Conservation (phyloP, 2,797 vertebrate genomes). For the Clarias fuscus region DNA sequence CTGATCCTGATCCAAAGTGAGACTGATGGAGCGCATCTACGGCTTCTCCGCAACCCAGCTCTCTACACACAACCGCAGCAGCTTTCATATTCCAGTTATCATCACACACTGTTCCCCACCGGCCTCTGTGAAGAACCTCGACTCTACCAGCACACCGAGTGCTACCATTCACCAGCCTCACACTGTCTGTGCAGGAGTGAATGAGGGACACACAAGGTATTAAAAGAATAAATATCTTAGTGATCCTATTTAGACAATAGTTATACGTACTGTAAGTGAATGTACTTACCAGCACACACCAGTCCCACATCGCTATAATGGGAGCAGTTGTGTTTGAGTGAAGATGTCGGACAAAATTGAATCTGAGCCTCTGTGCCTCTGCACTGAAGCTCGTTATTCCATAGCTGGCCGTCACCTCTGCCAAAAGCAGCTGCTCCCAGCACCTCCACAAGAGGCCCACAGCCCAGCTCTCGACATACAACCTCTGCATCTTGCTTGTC, state of each 20-base stretch:
- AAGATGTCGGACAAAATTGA: constrained; percentile 37
- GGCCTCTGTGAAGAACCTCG: constrained; percentile 16
- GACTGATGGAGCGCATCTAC: neutral
- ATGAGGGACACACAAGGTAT: neutral
- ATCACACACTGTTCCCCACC: constrained; percentile 51
- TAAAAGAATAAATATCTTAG: too few relatives aligned
- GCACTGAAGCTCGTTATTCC: constrained; percentile 67
- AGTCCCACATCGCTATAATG: constrained; percentile 60
- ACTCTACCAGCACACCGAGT: constrained; percentile 49
- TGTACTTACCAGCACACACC: constrained; percentile 63
- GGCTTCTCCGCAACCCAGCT: constrained; percentile 55
- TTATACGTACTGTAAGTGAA: neutral
- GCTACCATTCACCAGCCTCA: constrained; percentile 29
- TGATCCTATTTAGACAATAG: too few relatives aligned
- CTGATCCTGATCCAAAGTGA: constrained; percentile 63
- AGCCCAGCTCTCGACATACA: constrained; percentile 69
- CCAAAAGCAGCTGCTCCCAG: constrained; percentile 56
- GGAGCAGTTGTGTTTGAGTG: constrained; percentile 1
- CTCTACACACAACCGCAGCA: constrained; percentile 50
- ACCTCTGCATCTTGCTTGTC: constrained; percentile 69
- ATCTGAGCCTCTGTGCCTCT: constrained; percentile 60
- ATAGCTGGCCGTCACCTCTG: constrained; percentile 43
- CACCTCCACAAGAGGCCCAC: constrained; percentile 62
- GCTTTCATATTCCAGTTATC: constrained; percentile 52
- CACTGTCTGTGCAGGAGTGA: constrained; percentile 10